phyloP scores from a whole-genome alignment of 2,888 invertebrate genomes.

The Hofmannophila pseudospretella region DNA sequence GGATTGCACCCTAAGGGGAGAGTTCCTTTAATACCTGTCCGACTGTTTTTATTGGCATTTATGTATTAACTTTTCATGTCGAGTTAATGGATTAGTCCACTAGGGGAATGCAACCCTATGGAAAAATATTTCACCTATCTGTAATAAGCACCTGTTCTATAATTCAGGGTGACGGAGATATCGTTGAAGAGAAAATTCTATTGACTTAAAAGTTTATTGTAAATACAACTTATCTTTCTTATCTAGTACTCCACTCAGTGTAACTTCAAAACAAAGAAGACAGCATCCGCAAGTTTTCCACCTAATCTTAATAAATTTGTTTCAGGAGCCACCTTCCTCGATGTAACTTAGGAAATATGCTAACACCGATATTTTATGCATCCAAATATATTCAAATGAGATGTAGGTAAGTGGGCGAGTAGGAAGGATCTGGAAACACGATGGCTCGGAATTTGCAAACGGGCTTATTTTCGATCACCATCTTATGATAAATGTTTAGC shows the following conservation, averaged over 20 bases:
- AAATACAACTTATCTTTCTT: too few relatives aligned
- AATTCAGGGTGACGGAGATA: too few relatives aligned
- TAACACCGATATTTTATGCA: constrained; percentile 25
- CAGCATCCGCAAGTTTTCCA: background rate
- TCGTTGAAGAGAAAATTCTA: too few relatives aligned
- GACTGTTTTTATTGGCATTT: constrained; percentile 57
- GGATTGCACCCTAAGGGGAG: constrained; percentile 42
- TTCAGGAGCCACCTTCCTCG: background rate
- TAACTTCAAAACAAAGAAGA: background rate
- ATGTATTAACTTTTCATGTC: constrained; percentile 68
- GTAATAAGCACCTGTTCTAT: too few relatives aligned
- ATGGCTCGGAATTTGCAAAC: constrained; percentile 46
- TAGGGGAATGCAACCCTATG: constrained; percentile 30
- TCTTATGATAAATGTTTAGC: constrained; percentile 53
- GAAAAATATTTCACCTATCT: background rate
- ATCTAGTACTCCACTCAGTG: too few relatives aligned
- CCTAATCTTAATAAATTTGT: background rate
- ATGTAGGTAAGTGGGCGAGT: constrained; percentile 24
- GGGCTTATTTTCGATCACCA: constrained; percentile 51
- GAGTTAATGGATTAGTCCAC: constrained; percentile 65
- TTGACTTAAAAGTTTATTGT: too few relatives aligned
- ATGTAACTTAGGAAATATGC: background rate
- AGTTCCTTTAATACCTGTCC: constrained; percentile 39
- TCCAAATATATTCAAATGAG: constrained; percentile 45
- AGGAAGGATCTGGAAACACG: constrained; percentile 16